A percentile compares a stretch with the other conserved stretches of the same genome.
Conservation (phyloP, 2,888 invertebrate species). For the Corbicula japonica region DNA sequence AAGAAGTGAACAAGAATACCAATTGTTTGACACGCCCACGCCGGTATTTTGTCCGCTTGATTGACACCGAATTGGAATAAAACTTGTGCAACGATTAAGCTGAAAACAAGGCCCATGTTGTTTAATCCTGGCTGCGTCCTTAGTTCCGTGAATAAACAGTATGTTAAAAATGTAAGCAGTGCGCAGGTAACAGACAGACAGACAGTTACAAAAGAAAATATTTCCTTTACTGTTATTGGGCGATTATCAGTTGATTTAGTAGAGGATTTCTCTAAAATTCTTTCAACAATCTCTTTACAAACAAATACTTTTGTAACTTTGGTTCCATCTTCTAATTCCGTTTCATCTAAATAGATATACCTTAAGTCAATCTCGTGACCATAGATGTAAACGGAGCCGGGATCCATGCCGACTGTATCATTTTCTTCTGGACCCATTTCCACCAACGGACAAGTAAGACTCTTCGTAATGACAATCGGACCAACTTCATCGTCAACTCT, state of each 20-base stretch:
- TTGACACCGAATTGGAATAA: constrained; percentile 52
- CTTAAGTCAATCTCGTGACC: too few species aligned
- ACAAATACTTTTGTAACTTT: too few species aligned
- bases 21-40: constrained; percentile 28
- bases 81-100: constrained; percentile 46
- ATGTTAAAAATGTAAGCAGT: constrained; percentile 40
- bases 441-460: background rate
- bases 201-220: constrained; percentile 44
- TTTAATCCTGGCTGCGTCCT: constrained; percentile 60
- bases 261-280: too few species aligned
- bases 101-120: constrained; percentile 43
- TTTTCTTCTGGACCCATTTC: background rate
- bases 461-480: background rate
- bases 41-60: constrained; percentile 16
- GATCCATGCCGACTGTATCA: too few species aligned
- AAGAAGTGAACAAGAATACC: constrained; percentile 54
- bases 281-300: too few species aligned
- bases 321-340: too few species aligned
- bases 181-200: constrained; percentile 43
- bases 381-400: too few species aligned
- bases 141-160: constrained; percentile 42
- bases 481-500: too few species aligned
- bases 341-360: too few species aligned
- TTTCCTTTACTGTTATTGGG: constrained; percentile 33
- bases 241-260: too few species aligned